These are phyloP conservation scores for Chionodraco myersi DNA, from an alignment of 2,113 vertebrate genomes.

Conservation along the genomic window DNA sequence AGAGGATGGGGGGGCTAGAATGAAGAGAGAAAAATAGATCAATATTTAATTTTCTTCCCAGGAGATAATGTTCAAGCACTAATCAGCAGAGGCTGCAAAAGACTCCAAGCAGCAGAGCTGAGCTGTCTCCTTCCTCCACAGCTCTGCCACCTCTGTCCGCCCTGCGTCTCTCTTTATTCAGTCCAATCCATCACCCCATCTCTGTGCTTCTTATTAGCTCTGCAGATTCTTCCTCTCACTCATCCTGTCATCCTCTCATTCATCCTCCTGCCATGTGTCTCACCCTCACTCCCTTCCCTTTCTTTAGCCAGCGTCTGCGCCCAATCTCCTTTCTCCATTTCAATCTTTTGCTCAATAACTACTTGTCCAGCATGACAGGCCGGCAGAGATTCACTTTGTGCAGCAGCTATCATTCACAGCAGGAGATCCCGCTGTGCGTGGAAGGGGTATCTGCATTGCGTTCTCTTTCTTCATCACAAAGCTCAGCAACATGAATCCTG, in stretches of 20 bases:
- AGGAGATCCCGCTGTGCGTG: constrained; percentile 41
- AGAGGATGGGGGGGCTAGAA: constrained; percentile 45
- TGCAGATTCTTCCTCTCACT: constrained; percentile 21
- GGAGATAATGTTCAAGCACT: constrained; percentile 81
- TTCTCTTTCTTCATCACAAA: constrained; percentile 41
- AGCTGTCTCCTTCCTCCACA: constrained; percentile 44
- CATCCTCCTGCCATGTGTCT: not conserved
- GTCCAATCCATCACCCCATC: constrained; percentile 56
- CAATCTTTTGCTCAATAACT: constrained; percentile 68
- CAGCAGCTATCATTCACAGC: constrained; percentile 61
- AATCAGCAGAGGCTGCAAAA: constrained; percentile 80
- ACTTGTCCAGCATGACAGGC: constrained; percentile 60
- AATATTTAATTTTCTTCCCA: constrained; percentile 87
- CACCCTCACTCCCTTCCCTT: not conserved
- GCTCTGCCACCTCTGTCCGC: constrained; percentile 47
- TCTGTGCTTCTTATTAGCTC: constrained; percentile 45
- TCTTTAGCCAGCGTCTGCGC: not conserved
- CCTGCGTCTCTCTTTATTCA: constrained; percentile 44
- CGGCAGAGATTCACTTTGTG: constrained; percentile 60
- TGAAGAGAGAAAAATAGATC: constrained; percentile 82
- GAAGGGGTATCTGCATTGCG: constrained; percentile 52
- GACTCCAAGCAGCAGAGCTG: constrained; percentile 73
- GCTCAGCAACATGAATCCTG: constrained; percentile 8
- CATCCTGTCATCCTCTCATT: constrained; percentile 35
- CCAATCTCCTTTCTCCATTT: constrained; percentile 54